phyloP scores from a whole-genome alignment of 1,140 invertebrate genomes.

The Ceratina calcarata region DNA sequence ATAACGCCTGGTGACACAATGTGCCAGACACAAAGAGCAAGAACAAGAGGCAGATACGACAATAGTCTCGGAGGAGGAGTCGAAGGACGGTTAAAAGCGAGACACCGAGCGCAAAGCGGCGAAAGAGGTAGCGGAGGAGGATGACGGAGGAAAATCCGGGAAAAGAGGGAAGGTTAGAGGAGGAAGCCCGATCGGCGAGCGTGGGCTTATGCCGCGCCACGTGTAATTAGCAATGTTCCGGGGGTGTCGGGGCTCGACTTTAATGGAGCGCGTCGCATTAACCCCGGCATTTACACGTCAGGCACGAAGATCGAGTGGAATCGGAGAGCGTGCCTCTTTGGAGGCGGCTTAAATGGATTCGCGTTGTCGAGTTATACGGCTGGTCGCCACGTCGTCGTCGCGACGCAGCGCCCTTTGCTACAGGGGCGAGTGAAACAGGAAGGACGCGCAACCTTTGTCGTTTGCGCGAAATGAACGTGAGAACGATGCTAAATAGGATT shows the following conservation, averaged over 20 bases:
- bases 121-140: conserved; percentile 10
- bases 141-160: conserved; percentile 27
- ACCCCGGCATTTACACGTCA: conserved; percentile 69
- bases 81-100: background rate
- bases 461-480: background rate
- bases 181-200: conserved; percentile 34
- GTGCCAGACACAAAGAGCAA: background rate
- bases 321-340: conserved; percentile 53
- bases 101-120: conserved; percentile 5
- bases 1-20: background rate
- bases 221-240: conserved; percentile 70
- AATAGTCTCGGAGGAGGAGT: background rate
- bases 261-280: conserved; percentile 71
- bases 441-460: background rate
- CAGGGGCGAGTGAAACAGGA: conserved; percentile 3
- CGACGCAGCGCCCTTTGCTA: no score
- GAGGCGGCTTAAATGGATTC: conserved; percentile 55
- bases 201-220: conserved; percentile 60
- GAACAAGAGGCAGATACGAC: conserved; percentile 1
- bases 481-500: background rate
- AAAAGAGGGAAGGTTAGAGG: conserved; percentile 26
- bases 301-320: conserved; percentile 67
- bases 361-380: conserved; percentile 37
- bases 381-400: conserved; percentile 22
- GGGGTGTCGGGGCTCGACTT: conserved; percentile 66